These are phyloP conservation scores for Tipula vernalis DNA, from an alignment of 2,888 invertebrate genomes.

Conservation along the genomic window DNA sequence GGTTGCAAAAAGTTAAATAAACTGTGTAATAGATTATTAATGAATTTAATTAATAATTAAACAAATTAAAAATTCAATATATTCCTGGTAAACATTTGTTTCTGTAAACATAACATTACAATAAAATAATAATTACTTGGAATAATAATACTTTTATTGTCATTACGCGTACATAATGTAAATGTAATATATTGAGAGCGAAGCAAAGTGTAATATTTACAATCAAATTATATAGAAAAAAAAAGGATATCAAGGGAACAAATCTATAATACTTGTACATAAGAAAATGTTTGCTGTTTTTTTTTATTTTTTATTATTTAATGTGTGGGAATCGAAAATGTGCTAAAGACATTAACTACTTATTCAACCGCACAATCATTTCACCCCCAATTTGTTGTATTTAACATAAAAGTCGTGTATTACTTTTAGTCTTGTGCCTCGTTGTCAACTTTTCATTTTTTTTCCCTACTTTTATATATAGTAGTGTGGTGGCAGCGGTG, in stretches of 20 bases:
- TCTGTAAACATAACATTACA: background rate
- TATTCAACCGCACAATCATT: background rate
- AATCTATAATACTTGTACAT: background rate
- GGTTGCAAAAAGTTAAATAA: background rate
- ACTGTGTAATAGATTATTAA: background rate
- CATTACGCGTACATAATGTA: background rate
- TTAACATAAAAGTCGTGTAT: conserved; percentile 4
- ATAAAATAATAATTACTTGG: background rate
- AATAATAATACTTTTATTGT: background rate
- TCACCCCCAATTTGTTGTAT: background rate
- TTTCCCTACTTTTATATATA: background rate
- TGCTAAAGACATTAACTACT: conserved; percentile 7
- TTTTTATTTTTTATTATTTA: background rate
- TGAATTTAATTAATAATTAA: background rate
- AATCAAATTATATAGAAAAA: background rate
- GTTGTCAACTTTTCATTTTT: background rate
- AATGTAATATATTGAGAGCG: background rate
- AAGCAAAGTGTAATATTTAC: background rate
- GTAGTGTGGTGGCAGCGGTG: background rate
- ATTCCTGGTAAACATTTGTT: background rate
- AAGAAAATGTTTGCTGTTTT: background rate
- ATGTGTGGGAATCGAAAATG: conserved; percentile 5
- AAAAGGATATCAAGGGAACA: background rate
- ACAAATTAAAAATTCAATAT: background rate
- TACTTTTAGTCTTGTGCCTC: background rate